Base-by-base conservation (phyloP, 1,140 invertebrate species). In the Meteorus sp. region DNA sequence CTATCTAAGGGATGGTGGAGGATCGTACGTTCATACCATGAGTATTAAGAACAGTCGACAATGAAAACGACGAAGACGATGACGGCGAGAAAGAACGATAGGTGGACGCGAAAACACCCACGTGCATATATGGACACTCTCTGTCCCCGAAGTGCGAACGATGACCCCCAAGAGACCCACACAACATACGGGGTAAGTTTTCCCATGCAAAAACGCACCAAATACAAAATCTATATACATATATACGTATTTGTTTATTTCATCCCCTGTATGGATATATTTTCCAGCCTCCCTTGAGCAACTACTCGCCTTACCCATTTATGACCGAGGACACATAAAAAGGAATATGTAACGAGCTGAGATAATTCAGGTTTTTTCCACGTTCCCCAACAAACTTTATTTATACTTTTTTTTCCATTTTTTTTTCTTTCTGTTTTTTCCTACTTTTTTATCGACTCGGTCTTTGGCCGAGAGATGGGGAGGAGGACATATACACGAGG, bases 301-400 rank as follows among this genome's bases (percentile, higher is more conserved):
- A n/a, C n/a, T n/a, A n/a, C 62, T 69, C 67, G 63, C 65, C 63
- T 65, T 67, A 68, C 52, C 69, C 68, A 67, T 77, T 78, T 77
- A 77, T 77, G 67, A 71, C 66, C 60, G 51, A 63, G 56, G 62
- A 67, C 64, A 70, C 75, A 77, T 77, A 78, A 78, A 78, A 77
- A 75, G 72, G 76, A 78, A 79, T 79, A 79, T 74, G 71, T 76
- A 76, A 79, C 73, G 75, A 79, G 70, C 60, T 31, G 55, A 65
- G 75, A 78, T 75, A 77, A 78, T 78, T 79, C 73, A 74, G 66
- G 61, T 65, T 69, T 66, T n/a, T 59, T 60, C 61, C 64, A 45
- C 48, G 59, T 59, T 56, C 50, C 48, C 50, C 9, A 27, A 13
- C 50, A 13, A 35, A 35, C 17, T 15, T 39, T 8, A 50, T 25